phyloP scores from a whole-genome alignment of 2,797 vertebrate genomes.

The Enteromius trimaculatus region DNA sequence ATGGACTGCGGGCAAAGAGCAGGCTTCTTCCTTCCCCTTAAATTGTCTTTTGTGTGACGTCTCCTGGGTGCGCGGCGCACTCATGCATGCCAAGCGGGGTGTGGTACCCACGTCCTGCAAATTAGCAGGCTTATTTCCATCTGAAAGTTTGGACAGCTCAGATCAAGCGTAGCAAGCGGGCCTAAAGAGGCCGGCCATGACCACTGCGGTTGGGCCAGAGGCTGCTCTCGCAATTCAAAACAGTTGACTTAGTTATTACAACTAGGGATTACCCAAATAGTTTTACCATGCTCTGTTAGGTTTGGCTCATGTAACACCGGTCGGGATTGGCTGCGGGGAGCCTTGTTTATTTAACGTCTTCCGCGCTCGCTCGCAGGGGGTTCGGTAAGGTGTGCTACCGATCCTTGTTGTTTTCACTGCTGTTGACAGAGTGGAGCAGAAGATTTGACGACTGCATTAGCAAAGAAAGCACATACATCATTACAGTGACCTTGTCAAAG shows the following conservation, averaged over 20 bases:
- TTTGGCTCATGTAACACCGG: constrained; percentile 53
- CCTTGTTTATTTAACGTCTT: constrained; percentile 62
- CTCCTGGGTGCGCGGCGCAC: constrained; percentile 67
- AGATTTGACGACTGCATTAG: constrained; percentile 39
- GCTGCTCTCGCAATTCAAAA: constrained; percentile 77
- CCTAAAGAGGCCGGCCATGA: constrained; percentile 54
- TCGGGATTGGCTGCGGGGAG: constrained; percentile 35
- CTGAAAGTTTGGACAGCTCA: constrained; percentile 73
- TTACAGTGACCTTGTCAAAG: constrained; percentile 52
- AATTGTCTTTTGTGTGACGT: constrained; percentile 49
- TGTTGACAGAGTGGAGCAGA: constrained; percentile 46
- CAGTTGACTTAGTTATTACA: constrained; percentile 70
- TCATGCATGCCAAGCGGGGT: constrained; percentile 72
- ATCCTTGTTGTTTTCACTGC: constrained; percentile 46
- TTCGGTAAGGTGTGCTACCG: constrained; percentile 31
- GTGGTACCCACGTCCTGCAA: constrained; percentile 76
- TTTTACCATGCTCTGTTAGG: constrained; percentile 71
- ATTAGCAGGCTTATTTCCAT: constrained; percentile 80
- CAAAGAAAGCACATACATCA: constrained; percentile 56
- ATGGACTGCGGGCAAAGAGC: constrained; percentile 67
- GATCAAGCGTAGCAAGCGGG: constrained; percentile 62
- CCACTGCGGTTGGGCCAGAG: constrained; percentile 62
- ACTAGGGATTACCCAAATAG: constrained; percentile 76
- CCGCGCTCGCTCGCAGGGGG: constrained; percentile 25
- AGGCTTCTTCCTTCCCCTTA: constrained; percentile 63